phyloP scores from a whole-genome alignment of 2,797 vertebrate species.

The Steatocranus sp. region DNA sequence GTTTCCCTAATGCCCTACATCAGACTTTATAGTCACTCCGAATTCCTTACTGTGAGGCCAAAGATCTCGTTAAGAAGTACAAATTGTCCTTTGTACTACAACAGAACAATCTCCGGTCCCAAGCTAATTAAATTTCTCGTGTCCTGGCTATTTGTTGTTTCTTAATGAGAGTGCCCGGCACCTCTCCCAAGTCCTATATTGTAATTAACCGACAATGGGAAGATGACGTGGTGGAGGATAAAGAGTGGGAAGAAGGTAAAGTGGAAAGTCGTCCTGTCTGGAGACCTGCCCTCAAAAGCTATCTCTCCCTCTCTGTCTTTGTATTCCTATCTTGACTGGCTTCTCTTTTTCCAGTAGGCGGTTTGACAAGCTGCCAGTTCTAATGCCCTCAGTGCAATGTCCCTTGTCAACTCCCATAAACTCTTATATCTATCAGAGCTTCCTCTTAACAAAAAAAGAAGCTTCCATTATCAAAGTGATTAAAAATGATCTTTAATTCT shows the following conservation, averaged over 20 bases:
- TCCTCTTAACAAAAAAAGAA: slow-evolving; percentile 68
- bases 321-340: slow-evolving; percentile 66
- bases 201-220: slow-evolving; percentile 59
- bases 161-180: slow-evolving; percentile 58
- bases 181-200: slow-evolving; percentile 40
- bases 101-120: slow-evolving; percentile 40
- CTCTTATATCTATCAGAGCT: slow-evolving; percentile 76
- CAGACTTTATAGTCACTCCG: slow-evolving; percentile 17
- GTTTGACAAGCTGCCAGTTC: slow-evolving; percentile 83
- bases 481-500: slow-evolving; percentile 79
- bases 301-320: slow-evolving; percentile 17
- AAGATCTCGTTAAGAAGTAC: slow-evolving; percentile 32
- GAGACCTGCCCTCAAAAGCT: slow-evolving; percentile 43
- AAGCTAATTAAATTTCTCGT: slow-evolving; percentile 55
- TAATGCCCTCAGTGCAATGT: slow-evolving; percentile 78
- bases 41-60: slow-evolving; percentile 9
- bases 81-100: slow-evolving; percentile 27
- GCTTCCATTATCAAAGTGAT: slow-evolving; percentile 78
- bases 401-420: slow-evolving; percentile 80
- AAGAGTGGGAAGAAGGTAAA: slow-evolving; percentile 26
- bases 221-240: slow-evolving; percentile 38
- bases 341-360: slow-evolving; percentile 73
- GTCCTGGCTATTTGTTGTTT: slow-evolving; percentile 55
- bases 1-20: not conserved
- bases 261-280: slow-evolving; percentile 38